Conservation (phyloP, 1,140 invertebrate genomes). For the Lepidotrigona ventralis region DNA sequence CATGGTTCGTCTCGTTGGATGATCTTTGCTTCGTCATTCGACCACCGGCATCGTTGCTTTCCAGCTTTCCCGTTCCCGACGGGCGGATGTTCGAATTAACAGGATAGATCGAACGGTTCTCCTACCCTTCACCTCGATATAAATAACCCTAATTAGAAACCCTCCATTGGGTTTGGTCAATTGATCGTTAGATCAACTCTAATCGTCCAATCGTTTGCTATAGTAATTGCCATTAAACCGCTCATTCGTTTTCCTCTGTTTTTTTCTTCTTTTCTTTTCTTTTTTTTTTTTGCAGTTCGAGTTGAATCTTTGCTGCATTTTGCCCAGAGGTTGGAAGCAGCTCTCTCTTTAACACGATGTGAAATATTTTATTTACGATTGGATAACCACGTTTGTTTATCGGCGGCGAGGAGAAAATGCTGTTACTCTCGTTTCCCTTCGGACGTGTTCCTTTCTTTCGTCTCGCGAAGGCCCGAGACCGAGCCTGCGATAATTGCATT, state of each 20-base stretch:
- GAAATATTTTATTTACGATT: not conserved
- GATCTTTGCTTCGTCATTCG: slow-evolving; percentile 57
- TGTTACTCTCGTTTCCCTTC: not conserved
- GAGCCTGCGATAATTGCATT: slow-evolving; percentile 23
- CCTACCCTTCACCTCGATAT: slow-evolving; percentile 44
- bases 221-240: slow-evolving; percentile 38
- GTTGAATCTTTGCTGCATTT: not conserved
- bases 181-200: slow-evolving; percentile 60
- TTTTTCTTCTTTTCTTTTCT: not conserved
- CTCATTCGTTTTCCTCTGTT: slow-evolving; percentile 25
- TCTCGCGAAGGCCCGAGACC: not conserved
- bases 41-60: slow-evolving; percentile 50
- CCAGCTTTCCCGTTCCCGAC: slow-evolving; percentile 53
- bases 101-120: not conserved
- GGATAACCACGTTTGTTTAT: not conserved
- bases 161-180: slow-evolving; percentile 65
- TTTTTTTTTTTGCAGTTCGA: not conserved
- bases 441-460: not conserved
- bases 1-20: slow-evolving; percentile 24
- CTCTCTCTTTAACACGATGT: not conserved
- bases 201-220: slow-evolving; percentile 50
- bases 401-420: slow-evolving; percentile 1
- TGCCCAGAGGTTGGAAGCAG: not conserved
- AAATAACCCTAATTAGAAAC: slow-evolving; percentile 70
- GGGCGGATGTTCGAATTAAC: slow-evolving; percentile 7